Evolutionary conservation across 2,888 invertebrate genomes (phyloP), one percentile per base, ranked within the genome.

Genomic region (Busseola fusca): DNA sequence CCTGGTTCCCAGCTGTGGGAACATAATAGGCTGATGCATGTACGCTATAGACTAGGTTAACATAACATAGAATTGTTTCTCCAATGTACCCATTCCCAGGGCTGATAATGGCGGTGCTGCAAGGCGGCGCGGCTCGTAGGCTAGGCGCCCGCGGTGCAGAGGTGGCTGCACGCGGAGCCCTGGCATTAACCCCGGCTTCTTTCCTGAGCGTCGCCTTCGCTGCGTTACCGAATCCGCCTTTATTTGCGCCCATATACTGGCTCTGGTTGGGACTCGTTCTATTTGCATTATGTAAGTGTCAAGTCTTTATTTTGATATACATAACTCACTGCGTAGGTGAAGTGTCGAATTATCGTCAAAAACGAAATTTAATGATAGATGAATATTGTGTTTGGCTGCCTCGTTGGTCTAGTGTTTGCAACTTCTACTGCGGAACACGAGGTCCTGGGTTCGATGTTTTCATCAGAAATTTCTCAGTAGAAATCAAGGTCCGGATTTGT

Each of bases 71-170:
- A 3, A 27, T 52, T 27, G 25, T 27, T 27, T 40, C 12, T 67
- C 16, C 5, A 68, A 48, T 45, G 18, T 14, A 34, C 2, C 27
- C 5, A 68, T 68, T 69, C 40, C 14, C 18, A 68, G 97, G 97
- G 66, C 85, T 98, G 58, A 97, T 98, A 72, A 99, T 99, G 99
- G 98, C 99, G 25, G 84, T 97, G 59, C 96, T 99, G 68, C 99
- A 99, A 96, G 99, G 99, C 57, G 97, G 97, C 5, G 98, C 98
- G 88, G 98, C 99, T 0, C 96, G 99, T 69, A 96, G 98, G 70
- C 96, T 99, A 54, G 97, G 91, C 16, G 96, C 97, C 37, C 96
- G 97, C 64, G 97, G 97, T 85, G 98, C 98, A 57, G 97, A 97
- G 91, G 91, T 93, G 4, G 97, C 97, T 58, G 98, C 98, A 6